A percentile compares a stretch with the other conserved stretches of the same genome.
Conservation (phyloP, 1,140 invertebrate species). For the Harlomillsia oculata region DNA sequence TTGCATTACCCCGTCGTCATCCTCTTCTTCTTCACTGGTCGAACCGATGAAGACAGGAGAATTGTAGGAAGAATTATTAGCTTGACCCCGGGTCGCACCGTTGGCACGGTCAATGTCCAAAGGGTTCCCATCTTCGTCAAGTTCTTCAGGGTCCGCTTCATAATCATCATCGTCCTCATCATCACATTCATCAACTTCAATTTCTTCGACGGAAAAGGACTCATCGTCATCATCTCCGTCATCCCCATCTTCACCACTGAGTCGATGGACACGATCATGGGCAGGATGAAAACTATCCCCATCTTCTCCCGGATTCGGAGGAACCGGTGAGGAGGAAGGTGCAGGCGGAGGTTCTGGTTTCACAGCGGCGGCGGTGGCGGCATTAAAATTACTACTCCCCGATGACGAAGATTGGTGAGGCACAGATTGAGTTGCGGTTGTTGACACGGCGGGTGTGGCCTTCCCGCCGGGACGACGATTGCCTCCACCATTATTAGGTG, state of each 20-base stretch:
- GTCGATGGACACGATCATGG: slow-evolving; percentile 2
- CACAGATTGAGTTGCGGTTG: slow-evolving; percentile 21
- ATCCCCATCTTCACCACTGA: slow-evolving; percentile 3
- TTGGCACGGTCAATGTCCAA: slow-evolving; percentile 10
- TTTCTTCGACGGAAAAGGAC: background rate
- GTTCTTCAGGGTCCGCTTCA: slow-evolving; percentile 23
- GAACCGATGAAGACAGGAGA: slow-evolving; percentile 25
- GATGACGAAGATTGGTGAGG: slow-evolving; percentile 10
- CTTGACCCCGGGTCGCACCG: slow-evolving; percentile 9
- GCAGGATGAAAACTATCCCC: slow-evolving; percentile 4
- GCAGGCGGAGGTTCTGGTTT: slow-evolving; percentile 14
- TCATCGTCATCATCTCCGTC: slow-evolving; percentile 17
- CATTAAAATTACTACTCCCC: slow-evolving; percentile 8
- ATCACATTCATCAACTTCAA: slow-evolving; percentile 20
- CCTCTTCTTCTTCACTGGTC: slow-evolving; percentile 28
- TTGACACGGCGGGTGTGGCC: slow-evolving; percentile 13
- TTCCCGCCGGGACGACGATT: no score
- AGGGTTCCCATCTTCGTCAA: slow-evolving; percentile 17
- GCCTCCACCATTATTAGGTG: no score
- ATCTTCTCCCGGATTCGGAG: background rate
- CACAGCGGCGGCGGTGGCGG: slow-evolving; percentile 3
- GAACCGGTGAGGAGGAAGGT: slow-evolving; percentile 27
- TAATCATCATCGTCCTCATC: slow-evolving; percentile 22
- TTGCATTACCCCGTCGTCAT: slow-evolving; percentile 20
- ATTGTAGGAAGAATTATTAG: slow-evolving; percentile 27